Conservation (phyloP, 2,888 invertebrate genomes). For the Sipha maydis region DNA sequence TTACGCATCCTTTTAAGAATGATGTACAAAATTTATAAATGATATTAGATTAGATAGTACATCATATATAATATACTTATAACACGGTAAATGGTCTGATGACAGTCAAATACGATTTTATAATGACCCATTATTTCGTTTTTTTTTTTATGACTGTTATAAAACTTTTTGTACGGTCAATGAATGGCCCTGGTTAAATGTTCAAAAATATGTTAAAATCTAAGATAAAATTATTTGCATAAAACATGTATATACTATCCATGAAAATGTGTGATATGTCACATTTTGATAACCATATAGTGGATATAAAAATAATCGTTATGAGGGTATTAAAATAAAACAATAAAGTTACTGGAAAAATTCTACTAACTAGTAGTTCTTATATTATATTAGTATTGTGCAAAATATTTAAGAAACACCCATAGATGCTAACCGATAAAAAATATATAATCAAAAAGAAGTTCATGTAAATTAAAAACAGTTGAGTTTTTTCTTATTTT, state of each 20-base stretch:
- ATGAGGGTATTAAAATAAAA: constrained; percentile 28
- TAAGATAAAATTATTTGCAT: constrained; percentile 1
- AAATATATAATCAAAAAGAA: not conserved
- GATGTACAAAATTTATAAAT: not conserved
- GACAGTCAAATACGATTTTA: constrained; percentile 33
- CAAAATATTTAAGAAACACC: not conserved
- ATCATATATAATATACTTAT: not conserved
- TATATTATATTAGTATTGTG: not conserved
- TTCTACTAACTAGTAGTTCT: not conserved
- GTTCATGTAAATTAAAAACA: constrained; percentile 2
- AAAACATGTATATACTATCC: not conserved
- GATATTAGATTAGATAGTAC: constrained; percentile 9
- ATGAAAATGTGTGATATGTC: constrained; percentile 2
- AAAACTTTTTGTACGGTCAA: constrained; percentile 31
- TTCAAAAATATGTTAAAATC: constrained; percentile 10
- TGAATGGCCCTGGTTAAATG: constrained; percentile 31
- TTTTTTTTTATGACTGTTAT: constrained; percentile 35
- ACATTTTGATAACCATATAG: constrained; percentile 20
- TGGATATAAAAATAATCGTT: not conserved
- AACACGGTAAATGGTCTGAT: not conserved
- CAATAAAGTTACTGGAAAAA: not conserved
- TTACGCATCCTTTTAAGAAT: not conserved
- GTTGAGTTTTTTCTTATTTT: not conserved
- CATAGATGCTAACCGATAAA: not conserved
- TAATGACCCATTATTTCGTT: constrained; percentile 46